A percentile compares a stretch with the other conserved stretches of the same genome.
These are phyloP conservation scores for Myiozetetes cayanensis DNA, from an alignment of 2,113 vertebrate genomes.

Conservation along the genomic window DNA sequence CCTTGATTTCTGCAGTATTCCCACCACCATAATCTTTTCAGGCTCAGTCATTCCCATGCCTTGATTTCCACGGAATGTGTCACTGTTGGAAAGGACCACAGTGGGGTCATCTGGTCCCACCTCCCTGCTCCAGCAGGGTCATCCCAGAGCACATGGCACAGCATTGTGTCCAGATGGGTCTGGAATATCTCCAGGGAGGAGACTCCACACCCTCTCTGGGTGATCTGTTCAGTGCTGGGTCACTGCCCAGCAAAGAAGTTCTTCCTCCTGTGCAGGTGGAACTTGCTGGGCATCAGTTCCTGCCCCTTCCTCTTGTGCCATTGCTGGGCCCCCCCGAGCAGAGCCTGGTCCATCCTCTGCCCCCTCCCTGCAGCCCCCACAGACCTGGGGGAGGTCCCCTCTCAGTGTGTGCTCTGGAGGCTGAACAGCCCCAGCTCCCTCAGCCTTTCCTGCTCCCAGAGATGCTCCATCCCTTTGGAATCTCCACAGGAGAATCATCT, in stretches of 20 bases:
- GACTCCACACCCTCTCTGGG: not conserved
- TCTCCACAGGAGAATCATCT: not conserved
- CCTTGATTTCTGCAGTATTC: not conserved
- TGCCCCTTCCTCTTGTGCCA: not conserved
- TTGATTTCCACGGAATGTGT: not conserved
- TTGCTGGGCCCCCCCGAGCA: not conserved
- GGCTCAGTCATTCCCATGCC: not conserved
- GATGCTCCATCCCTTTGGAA: not conserved
- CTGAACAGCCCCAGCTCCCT: not conserved
- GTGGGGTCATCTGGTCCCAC: not conserved
- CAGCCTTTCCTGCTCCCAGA: not conserved
- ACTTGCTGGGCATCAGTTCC: not conserved
- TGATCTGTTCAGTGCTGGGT: not conserved
- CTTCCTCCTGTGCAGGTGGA: not conserved
- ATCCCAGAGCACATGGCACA: not conserved
- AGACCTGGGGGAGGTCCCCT: not conserved
- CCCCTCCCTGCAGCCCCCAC: not conserved
- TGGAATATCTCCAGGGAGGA: not conserved
- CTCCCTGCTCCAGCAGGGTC: not conserved
- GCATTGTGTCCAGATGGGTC: fast-evolving
- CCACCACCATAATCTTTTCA: not conserved
- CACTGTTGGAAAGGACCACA: not conserved
- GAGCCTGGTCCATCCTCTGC: not conserved
- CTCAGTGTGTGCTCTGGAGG: not conserved
- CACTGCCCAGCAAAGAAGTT: not conserved